Conservation (phyloP, 2,888 invertebrate genomes). For the Lottia scabra region DNA sequence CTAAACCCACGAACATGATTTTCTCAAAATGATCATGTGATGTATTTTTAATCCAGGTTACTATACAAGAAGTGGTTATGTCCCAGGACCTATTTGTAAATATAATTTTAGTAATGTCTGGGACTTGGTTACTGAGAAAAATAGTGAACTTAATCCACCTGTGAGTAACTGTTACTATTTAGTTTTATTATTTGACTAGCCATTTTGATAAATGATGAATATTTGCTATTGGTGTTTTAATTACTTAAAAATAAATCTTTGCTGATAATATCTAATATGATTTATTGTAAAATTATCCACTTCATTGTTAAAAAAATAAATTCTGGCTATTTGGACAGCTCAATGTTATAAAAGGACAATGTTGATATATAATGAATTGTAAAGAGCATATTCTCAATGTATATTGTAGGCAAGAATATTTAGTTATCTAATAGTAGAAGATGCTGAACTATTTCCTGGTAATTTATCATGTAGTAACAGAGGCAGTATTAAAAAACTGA, state of each 20-base stretch:
- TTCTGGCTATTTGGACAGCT: too few relatives aligned
- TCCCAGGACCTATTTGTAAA: conserved; percentile 69
- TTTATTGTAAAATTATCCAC: too few relatives aligned
- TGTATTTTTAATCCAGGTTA: conserved; percentile 61
- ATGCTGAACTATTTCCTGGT: conserved; percentile 69
- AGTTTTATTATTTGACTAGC: background rate
- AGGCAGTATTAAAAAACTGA: conserved; percentile 67
- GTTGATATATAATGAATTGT: too few relatives aligned
- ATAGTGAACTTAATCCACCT: conserved; percentile 52
- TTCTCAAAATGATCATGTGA: too few relatives aligned
- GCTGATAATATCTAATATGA: too few relatives aligned
- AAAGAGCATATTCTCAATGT: background rate
- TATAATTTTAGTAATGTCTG: conserved; percentile 70
- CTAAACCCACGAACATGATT: too few relatives aligned
- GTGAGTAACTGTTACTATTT: conserved; percentile 35
- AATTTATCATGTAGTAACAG: conserved; percentile 64
- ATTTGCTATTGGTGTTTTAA: background rate
- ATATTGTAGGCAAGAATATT: conserved; percentile 65
- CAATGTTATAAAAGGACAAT: too few relatives aligned
- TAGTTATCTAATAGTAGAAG: conserved; percentile 69
- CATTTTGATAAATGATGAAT: too few relatives aligned
- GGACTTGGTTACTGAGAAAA: conserved; percentile 60
- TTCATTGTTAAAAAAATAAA: too few relatives aligned
- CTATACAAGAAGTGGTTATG: conserved; percentile 69
- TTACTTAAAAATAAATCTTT: too few relatives aligned